These are phyloP conservation scores for Phrynocephalus versicolor DNA, from an alignment of 2,113 vertebrate genomes.

Conservation along the genomic window DNA sequence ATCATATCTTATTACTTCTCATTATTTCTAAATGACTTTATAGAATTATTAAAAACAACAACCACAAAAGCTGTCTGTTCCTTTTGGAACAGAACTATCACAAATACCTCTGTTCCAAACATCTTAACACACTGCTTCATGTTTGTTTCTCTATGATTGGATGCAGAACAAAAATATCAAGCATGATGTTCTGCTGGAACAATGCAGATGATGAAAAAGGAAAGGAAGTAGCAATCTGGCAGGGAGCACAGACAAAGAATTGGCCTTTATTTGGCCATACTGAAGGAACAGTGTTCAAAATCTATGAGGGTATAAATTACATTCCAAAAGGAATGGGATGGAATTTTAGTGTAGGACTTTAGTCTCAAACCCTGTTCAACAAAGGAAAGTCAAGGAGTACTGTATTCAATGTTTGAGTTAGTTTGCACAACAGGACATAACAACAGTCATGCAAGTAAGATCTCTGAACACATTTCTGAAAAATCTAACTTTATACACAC, in stretches of 20 bases:
- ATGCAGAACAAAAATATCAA: conserved; percentile 22
- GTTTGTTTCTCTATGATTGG: background rate
- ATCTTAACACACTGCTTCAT: background rate
- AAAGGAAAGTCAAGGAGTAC: background rate
- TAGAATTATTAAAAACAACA: conserved; percentile 1
- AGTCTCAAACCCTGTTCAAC: background rate
- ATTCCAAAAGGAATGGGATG: conserved; percentile 25
- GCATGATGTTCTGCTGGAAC: conserved; percentile 22
- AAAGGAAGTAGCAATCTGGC: conserved; percentile 26
- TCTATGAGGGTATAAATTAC: conserved; percentile 39
- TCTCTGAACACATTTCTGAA: background rate
- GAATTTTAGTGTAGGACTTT: conserved; percentile 1
- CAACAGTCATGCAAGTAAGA: background rate
- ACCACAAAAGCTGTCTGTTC: background rate
- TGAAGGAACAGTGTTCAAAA: conserved; percentile 36
- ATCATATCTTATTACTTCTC: background rate
- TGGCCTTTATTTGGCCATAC: conserved; percentile 39
- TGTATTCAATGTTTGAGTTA: background rate
- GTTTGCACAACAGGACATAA: background rate
- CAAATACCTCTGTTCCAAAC: conserved; percentile 27
- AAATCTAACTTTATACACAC: background rate
- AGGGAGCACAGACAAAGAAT: conserved; percentile 29
- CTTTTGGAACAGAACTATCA: background rate
- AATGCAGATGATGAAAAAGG: conserved; percentile 16
- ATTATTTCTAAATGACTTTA: background rate